These are phyloP conservation scores for Marcusenius ussheri DNA, from an alignment of 2,113 vertebrate species.

Conservation along the genomic window DNA sequence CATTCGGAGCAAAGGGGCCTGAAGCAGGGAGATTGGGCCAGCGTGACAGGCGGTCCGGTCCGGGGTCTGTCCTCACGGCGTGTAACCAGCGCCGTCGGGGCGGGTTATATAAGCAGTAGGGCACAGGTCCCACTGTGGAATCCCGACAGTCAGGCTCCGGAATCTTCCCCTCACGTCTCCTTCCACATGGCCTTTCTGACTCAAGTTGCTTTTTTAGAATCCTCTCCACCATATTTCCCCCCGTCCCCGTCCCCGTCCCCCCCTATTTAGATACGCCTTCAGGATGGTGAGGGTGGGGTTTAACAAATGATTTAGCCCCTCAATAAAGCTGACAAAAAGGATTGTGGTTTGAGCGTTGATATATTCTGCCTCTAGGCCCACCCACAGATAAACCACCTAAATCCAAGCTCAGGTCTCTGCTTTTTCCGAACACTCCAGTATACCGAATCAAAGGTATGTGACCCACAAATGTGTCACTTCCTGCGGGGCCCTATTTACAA, in stretches of 20 bases:
- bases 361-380: slow-evolving; percentile 4
- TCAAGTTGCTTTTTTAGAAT: background rate
- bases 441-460: background rate
- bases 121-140: background rate
- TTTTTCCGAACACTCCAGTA: background rate
- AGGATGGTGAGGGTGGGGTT: background rate
- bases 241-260: background rate
- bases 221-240: background rate
- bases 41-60: background rate
- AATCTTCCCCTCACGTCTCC: background rate
- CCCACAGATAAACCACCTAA: slow-evolving; percentile 6
- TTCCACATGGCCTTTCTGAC: background rate
- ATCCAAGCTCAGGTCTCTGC: background rate
- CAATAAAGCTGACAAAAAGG: slow-evolving; percentile 15
- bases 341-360: slow-evolving; percentile 5
- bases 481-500: background rate
- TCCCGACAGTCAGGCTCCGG: background rate
- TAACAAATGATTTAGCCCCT: slow-evolving; percentile 9
- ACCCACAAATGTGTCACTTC: background rate
- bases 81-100: background rate
- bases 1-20: background rate
- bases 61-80: background rate
- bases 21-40: background rate
- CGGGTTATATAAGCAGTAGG: background rate
- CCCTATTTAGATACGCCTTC: background rate